phyloP scores from a whole-genome alignment of 1,140 invertebrate species.

The Pissodes strobi region DNA sequence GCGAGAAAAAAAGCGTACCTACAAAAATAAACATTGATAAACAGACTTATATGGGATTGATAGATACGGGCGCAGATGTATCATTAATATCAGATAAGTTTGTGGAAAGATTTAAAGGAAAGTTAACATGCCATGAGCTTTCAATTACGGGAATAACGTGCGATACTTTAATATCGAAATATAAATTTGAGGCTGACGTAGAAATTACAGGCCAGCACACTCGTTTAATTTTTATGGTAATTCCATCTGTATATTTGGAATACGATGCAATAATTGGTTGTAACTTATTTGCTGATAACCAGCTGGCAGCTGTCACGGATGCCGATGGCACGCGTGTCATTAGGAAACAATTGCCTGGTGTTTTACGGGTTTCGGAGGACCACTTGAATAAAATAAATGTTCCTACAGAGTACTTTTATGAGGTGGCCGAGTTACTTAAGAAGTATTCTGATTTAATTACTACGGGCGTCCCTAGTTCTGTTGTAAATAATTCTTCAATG shows the following conservation, averaged over 20 bases:
- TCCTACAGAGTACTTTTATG: not conserved
- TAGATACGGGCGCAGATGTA: too few species aligned
- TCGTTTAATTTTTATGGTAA: not conserved
- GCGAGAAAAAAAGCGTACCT: too few species aligned
- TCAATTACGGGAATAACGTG: not conserved
- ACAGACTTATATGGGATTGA: too few species aligned
- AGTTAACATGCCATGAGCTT: not conserved
- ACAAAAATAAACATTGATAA: too few species aligned
- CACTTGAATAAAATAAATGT: not conserved
- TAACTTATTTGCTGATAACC: too few species aligned
- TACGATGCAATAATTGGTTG: not conserved
- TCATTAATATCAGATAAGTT: too few species aligned
- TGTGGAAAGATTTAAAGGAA: too few species aligned
- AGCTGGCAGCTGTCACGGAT: not conserved
- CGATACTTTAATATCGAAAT: not conserved
- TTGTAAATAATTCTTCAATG: constrained; percentile 14
- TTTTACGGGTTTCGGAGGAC: not conserved
- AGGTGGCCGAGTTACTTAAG: not conserved
- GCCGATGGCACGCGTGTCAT: not conserved
- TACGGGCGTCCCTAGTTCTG: not conserved
- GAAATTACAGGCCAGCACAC: too few species aligned
- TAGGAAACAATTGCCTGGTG: not conserved
- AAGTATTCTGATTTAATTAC: constrained; percentile 5
- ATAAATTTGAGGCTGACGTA: too few species aligned
- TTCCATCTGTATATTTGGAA: not conserved